phyloP scores from a whole-genome alignment of 2,113 vertebrate genomes.

The Brienomyrus longianalis region DNA sequence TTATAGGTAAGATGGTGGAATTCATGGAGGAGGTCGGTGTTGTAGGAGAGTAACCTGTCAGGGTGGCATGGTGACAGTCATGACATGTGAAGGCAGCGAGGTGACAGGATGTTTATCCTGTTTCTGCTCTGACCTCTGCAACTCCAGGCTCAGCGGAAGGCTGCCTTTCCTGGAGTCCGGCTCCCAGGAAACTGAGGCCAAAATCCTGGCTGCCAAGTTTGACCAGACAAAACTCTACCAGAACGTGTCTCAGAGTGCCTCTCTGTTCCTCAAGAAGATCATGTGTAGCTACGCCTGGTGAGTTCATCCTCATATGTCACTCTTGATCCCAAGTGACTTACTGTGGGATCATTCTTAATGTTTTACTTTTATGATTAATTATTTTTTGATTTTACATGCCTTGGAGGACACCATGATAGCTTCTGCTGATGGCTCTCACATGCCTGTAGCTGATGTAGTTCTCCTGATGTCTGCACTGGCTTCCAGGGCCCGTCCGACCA shows the following conservation, averaged over 20 bases:
- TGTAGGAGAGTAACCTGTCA: neutral
- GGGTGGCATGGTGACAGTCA: neutral
- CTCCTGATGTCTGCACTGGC: neutral
- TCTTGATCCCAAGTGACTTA: neutral
- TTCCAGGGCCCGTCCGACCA: constrained; percentile 83
- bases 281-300: constrained; percentile 90
- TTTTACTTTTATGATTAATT: neutral
- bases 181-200: constrained; percentile 77
- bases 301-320: constrained; percentile 44
- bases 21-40: neutral
- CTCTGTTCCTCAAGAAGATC: constrained; percentile 90
- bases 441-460: neutral
- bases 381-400: neutral
- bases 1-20: neutral
- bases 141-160: constrained; percentile 81
- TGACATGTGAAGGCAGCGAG: neutral
- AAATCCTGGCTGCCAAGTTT: constrained; percentile 83
- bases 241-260: constrained; percentile 93
- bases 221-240: constrained; percentile 92
- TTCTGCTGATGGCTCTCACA: neutral
- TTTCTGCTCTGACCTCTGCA: neutral
- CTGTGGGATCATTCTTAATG: neutral
- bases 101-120: neutral
- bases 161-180: constrained; percentile 81
- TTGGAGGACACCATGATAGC: neutral